Evolutionary conservation across 1,140 invertebrate species (phyloP).

Genomic region (Cryptotermes secundus): DNA sequence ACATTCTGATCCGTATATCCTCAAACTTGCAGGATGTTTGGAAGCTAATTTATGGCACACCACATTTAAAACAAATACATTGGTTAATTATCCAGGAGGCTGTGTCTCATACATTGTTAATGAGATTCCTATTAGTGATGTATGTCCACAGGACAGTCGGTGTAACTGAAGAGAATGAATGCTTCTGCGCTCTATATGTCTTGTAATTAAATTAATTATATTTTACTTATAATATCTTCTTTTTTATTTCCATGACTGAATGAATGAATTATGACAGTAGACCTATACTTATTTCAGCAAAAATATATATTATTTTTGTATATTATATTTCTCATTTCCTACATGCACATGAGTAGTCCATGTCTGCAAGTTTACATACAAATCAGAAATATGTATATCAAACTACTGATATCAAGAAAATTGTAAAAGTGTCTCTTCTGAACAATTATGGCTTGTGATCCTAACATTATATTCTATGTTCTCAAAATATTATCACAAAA

Average conservation of each 20-base stretch:
- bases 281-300: neutral
- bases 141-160: neutral
- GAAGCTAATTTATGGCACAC: too few species aligned
- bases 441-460: neutral
- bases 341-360: neutral
- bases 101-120: neutral
- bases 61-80: neutral
- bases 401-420: neutral
- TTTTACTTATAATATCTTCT: neutral
- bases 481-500: too few species aligned
- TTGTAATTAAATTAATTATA: slow-evolving; percentile 13
- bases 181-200: neutral
- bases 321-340: neutral
- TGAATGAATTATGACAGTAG: neutral
- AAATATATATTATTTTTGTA: slow-evolving; percentile 19
- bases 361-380: neutral
- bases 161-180: neutral
- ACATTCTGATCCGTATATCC: too few species aligned
- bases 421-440: neutral
- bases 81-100: neutral
- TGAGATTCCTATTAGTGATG: neutral
- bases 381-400: neutral
- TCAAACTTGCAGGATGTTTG: too few species aligned
- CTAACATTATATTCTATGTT: too few species aligned
- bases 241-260: neutral